phyloP scores from a whole-genome alignment of 2,888 invertebrate species.

The Synergus laeviventris region DNA sequence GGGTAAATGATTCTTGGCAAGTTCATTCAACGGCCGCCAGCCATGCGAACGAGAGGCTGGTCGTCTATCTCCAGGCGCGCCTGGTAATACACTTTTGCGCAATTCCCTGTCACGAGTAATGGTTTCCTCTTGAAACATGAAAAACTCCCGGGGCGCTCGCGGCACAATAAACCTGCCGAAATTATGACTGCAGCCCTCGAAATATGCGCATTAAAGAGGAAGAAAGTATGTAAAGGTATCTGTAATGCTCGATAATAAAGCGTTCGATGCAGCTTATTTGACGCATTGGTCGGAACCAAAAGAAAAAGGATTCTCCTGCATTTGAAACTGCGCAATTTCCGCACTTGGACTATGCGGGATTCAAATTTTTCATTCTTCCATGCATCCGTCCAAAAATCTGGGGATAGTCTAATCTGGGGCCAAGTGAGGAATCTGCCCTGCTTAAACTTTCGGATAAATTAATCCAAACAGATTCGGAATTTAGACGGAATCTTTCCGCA shows the following conservation, averaged over 20 bases:
- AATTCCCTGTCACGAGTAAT: constrained; percentile 68
- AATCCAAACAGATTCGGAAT: too few species aligned
- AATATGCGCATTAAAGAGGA: constrained; percentile 53
- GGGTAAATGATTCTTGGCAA: constrained; percentile 64
- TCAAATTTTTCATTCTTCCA: not conserved
- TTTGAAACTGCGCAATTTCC: constrained; percentile 38
- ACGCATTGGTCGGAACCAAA: constrained; percentile 34
- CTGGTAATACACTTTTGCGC: constrained; percentile 66
- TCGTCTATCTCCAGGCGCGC: constrained; percentile 67
- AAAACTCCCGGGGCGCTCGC: constrained; percentile 57
- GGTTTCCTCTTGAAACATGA: constrained; percentile 65
- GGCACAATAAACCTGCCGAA: constrained; percentile 65
- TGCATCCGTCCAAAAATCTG: not conserved
- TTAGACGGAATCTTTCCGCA: too few species aligned
- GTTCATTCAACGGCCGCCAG: constrained; percentile 53
- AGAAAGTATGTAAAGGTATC: constrained; percentile 32
- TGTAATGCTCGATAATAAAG: constrained; percentile 30
- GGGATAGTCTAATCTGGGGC: too few species aligned
- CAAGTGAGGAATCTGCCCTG: too few species aligned
- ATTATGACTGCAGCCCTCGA: constrained; percentile 63
- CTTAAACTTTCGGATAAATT: too few species aligned
- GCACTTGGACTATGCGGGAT: not conserved
- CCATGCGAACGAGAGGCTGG: constrained; percentile 59
- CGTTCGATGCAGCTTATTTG: constrained; percentile 38
- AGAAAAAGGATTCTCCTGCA: not conserved